Conservation (phyloP, 2,888 invertebrate species). For the Eristalinus aeneus region DNA sequence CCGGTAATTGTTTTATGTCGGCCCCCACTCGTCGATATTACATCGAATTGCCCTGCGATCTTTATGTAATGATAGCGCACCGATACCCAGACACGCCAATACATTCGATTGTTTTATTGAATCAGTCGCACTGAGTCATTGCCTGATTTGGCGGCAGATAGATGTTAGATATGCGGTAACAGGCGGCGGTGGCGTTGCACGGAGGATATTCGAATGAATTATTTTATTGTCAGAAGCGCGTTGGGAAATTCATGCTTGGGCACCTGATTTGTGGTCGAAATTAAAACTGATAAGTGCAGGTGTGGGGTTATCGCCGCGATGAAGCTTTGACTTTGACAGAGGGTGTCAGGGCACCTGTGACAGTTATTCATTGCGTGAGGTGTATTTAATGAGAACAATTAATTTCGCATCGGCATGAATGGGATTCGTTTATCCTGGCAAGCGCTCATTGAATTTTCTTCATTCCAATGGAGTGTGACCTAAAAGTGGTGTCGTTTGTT, state of each 20-base stretch:
- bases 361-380: not conserved
- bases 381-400: not conserved
- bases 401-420: not conserved
- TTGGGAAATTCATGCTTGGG: not conserved
- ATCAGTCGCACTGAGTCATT: slow-evolving; percentile 58
- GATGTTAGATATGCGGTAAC: slow-evolving; percentile 27
- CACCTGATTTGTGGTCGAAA: slow-evolving; percentile 32
- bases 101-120: slow-evolving; percentile 56
- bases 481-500: too few species aligned
- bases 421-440: not conserved
- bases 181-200: not conserved
- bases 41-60: slow-evolving; percentile 56
- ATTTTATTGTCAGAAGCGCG: slow-evolving; percentile 7
- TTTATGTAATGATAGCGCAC: slow-evolving; percentile 59
- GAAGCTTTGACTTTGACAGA: not conserved
- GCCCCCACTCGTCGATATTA: slow-evolving; percentile 62
- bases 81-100: slow-evolving; percentile 21
- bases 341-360: not conserved
- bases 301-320: not conserved
- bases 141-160: slow-evolving; percentile 45
- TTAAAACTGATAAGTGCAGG: slow-evolving; percentile 5
- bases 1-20: slow-evolving; percentile 66
- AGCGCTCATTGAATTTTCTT: not conserved
- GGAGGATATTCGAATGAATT: slow-evolving; percentile 24
- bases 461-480: too few species aligned